phyloP scores from a whole-genome alignment of 2,797 vertebrate genomes.

The Manis crassicaudata region DNA sequence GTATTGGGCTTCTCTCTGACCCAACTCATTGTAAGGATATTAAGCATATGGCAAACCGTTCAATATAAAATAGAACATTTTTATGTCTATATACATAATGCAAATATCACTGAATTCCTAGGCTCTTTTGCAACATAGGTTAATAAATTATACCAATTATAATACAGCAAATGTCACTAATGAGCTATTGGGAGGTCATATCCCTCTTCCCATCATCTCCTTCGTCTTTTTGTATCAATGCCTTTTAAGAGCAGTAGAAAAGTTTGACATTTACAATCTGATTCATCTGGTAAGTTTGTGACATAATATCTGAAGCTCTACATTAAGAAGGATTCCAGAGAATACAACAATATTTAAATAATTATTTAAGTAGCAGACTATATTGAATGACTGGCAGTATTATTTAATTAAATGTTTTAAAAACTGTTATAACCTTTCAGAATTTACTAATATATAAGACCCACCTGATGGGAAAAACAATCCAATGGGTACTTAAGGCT shows the following conservation, averaged over 20 bases:
- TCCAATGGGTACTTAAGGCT: background rate
- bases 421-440: background rate
- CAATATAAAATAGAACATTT: background rate
- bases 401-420: background rate
- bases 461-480: background rate
- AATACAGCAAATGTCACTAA: background rate
- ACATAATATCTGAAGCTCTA: background rate
- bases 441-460: background rate
- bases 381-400: background rate
- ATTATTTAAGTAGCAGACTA: background rate
- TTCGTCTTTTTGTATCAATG: background rate
- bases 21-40: background rate
- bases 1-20: background rate
- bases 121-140: background rate
- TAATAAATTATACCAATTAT: background rate
- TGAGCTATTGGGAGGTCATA: rapidly evolving
- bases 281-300: background rate
- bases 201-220: background rate
- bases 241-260: background rate
- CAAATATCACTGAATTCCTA: background rate
- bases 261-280: background rate
- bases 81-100: background rate
- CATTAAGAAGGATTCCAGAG: background rate
- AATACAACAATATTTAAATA: background rate
- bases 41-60: constrained; percentile 25